These are phyloP conservation scores for Tinamus guttatus DNA, from an alignment of 2,113 vertebrate genomes.

Conservation along the genomic window DNA sequence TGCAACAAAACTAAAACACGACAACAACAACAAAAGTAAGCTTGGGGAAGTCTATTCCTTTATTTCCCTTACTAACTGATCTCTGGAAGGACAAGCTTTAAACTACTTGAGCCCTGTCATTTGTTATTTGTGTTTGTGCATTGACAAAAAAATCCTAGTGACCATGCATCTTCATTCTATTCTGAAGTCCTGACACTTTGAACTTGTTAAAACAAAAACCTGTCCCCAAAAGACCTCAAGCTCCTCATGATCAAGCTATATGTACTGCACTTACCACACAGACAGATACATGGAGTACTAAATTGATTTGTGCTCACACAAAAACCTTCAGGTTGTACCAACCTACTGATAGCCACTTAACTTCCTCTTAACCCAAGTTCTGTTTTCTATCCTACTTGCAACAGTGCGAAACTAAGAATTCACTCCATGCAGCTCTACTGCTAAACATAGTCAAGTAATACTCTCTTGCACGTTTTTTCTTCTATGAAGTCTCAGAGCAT, in stretches of 20 bases:
- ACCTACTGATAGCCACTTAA: neutral
- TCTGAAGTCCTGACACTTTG: neutral
- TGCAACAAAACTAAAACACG: conserved; percentile 87
- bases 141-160: neutral
- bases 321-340: neutral
- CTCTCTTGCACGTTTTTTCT: neutral
- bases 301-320: neutral
- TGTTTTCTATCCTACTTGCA: neutral
- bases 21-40: neutral
- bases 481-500: neutral
- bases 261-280: neutral
- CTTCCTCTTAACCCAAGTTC: neutral
- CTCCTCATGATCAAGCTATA: neutral
- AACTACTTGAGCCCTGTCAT: neutral
- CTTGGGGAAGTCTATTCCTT: neutral
- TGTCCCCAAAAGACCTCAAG: neutral
- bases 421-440: neutral
- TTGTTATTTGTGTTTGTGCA: neutral
- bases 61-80: neutral
- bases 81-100: neutral
- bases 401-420: neutral
- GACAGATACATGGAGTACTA: neutral
- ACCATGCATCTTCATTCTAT: neutral
- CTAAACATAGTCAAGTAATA: neutral
- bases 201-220: neutral